Evolutionary conservation across 2,888 invertebrate genomes (phyloP).

Genomic region (Meiosimyza platycephala): DNA sequence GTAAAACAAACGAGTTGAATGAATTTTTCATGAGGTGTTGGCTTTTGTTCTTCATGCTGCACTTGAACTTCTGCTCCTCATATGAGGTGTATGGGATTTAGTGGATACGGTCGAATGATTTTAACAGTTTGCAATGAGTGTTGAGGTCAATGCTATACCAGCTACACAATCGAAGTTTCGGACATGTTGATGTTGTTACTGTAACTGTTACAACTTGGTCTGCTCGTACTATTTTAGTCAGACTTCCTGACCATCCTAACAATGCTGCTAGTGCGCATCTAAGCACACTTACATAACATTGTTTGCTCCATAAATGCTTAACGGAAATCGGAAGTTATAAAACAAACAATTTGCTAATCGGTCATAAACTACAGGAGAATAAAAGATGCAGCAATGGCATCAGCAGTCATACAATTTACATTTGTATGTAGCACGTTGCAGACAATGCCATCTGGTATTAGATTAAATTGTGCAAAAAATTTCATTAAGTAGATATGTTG

Average conservation of each 20-base stretch:
- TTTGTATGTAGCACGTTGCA: slow-evolving; percentile 1
- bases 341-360: slow-evolving; percentile 37
- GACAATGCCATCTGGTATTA: slow-evolving; percentile 27
- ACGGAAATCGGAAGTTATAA: slow-evolving; percentile 33
- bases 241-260: not conserved
- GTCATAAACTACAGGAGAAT: slow-evolving; percentile 22
- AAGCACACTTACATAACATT: not conserved
- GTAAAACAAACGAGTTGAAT: slow-evolving; percentile 64
- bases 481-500: slow-evolving; percentile 29
- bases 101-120: slow-evolving; percentile 31
- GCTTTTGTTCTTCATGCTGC: slow-evolving; percentile 58
- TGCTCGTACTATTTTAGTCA: not conserved
- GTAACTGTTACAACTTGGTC: not conserved
- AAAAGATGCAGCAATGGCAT: not conserved
- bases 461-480: slow-evolving; percentile 34
- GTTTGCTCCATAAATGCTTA: slow-evolving; percentile 18
- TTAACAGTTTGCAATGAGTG: not conserved
- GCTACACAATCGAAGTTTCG: slow-evolving; percentile 14
- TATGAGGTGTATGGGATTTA: slow-evolving; percentile 5
- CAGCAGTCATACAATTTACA: too few species aligned
- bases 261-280: not conserved
- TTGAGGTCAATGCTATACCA: slow-evolving; percentile 18
- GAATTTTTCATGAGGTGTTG: slow-evolving; percentile 65
- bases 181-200: slow-evolving; percentile 2
- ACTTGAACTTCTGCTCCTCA: slow-evolving; percentile 46